Percentiles rank a stretch among this genome's conserved stretches.
phyloP scores from a whole-genome alignment of 2,888 invertebrate genomes.

The Lamellibrachia satsuma region DNA sequence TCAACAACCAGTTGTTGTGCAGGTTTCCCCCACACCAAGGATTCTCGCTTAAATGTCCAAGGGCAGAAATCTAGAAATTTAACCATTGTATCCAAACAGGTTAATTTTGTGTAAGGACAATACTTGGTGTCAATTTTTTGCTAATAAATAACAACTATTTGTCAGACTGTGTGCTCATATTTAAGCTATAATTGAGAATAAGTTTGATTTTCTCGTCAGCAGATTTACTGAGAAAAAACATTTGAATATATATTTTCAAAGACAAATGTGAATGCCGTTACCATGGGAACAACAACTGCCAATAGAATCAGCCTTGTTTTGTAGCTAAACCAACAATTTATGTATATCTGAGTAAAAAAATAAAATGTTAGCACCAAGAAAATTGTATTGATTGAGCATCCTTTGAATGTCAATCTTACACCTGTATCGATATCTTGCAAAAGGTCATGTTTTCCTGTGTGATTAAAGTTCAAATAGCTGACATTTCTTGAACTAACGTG shows the following conservation, averaged over 20 bases:
- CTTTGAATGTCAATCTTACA: no score
- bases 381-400: not conserved
- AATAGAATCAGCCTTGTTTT: not conserved
- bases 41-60: not conserved
- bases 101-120: not conserved
- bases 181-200: not conserved
- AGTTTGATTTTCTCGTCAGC: not conserved
- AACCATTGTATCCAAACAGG: not conserved
- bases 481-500: not conserved
- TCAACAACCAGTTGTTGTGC: not conserved
- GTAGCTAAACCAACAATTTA: not conserved
- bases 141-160: not conserved
- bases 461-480: not conserved
- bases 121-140: not conserved
- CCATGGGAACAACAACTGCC: not conserved
- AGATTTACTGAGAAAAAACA: not conserved
- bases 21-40: not conserved
- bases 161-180: not conserved
- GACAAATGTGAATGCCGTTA: not conserved
- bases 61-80: not conserved
- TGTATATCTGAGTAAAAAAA: not conserved
- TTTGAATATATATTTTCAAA: not conserved
- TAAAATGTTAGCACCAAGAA: not conserved
- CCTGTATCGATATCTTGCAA: no score
- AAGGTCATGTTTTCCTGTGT: no score